Percentiles rank a stretch among this genome's conserved stretches.
phyloP scores from a whole-genome alignment of 2,797 vertebrate species.

The Molossus alvarezi region DNA sequence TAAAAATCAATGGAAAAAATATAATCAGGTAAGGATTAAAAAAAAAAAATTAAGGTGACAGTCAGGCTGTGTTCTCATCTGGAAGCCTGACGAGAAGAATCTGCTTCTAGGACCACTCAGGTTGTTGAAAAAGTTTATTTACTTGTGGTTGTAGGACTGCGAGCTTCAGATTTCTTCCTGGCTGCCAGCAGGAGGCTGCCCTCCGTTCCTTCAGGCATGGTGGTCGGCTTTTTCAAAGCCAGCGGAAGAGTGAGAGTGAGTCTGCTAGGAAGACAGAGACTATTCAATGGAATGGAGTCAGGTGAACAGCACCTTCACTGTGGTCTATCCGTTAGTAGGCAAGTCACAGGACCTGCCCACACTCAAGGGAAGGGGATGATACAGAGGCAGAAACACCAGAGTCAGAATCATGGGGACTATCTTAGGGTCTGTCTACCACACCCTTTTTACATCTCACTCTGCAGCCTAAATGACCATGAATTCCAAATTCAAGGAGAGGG shows the following conservation, averaged over 20 bases:
- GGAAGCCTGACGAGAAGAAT: background rate
- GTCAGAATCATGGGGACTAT: background rate
- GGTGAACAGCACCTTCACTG: background rate
- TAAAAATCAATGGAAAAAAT: no score
- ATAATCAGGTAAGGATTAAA: no score
- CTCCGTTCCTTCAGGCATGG: background rate
- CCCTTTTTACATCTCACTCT: background rate
- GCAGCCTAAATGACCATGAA: background rate
- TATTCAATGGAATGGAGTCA: accelerated
- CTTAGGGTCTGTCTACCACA: background rate
- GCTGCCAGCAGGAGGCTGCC: background rate
- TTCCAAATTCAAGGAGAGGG: background rate
- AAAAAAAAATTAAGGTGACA: background rate
- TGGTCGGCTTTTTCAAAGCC: background rate
- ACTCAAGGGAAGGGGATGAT: background rate
- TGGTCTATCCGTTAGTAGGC: background rate
- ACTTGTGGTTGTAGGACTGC: background rate
- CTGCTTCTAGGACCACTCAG: background rate
- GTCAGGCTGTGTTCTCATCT: background rate
- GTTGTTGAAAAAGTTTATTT: background rate
- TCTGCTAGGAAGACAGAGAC: background rate
- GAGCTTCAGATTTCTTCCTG: background rate
- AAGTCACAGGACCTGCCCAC: background rate
- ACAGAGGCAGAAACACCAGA: background rate
- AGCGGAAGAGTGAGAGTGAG: background rate